Conservation (phyloP, 64 coral and sea anemone species). For the Porites lutea region DNA sequence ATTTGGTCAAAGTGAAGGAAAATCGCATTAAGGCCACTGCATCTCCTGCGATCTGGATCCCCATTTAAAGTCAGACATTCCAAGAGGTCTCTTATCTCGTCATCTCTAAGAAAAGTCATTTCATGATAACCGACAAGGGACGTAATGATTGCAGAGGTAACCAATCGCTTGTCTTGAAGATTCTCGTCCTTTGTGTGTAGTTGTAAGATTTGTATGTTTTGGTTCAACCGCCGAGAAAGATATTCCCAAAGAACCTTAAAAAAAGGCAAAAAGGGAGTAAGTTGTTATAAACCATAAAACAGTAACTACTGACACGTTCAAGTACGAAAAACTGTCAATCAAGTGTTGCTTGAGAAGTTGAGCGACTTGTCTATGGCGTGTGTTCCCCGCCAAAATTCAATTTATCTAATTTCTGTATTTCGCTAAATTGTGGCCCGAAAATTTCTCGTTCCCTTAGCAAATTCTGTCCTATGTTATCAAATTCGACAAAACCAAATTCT, state of each 20-base stretch:
- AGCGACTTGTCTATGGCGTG: too few species aligned
- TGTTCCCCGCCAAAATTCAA: too few species aligned
- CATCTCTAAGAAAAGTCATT: slow-evolving; percentile 1
- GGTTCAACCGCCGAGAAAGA: slow-evolving; percentile 6
- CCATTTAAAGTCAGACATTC: background rate
- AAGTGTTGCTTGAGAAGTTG: too few species aligned
- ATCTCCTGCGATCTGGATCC: background rate
- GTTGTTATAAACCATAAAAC: too few species aligned
- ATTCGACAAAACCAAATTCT: too few species aligned
- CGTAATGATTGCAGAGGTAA: slow-evolving; percentile 27
- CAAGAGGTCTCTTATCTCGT: background rate
- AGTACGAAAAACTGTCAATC: too few species aligned
- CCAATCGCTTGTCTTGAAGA: background rate
- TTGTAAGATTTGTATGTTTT: slow-evolving; percentile 16
- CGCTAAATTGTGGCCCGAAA: too few species aligned
- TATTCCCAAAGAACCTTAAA: background rate
- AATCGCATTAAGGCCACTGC: background rate
- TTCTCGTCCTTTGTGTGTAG: background rate
- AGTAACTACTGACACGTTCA: background rate
- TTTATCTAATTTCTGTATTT: too few species aligned
- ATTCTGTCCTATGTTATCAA: too few species aligned
- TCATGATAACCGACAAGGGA: background rate
- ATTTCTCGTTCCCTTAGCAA: too few species aligned
- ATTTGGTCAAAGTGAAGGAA: background rate
- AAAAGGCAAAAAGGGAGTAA: background rate